Base-by-base conservation (phyloP, 2,888 invertebrate species). In the Netelia fuscicornis region DNA sequence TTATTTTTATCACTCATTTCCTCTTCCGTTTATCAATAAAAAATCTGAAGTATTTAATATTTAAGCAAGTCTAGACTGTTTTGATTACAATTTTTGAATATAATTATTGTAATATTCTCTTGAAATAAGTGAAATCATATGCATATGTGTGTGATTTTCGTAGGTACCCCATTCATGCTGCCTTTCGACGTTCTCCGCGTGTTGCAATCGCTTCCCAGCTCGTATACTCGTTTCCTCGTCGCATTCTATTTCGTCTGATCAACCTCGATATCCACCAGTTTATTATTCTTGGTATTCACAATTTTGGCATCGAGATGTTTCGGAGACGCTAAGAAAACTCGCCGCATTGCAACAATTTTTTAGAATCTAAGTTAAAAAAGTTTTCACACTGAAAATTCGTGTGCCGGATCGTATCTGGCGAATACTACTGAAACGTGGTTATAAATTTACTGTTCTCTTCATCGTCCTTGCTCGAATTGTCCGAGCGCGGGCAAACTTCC, bases 401-500 rank as follows among this genome's bases (percentile, higher is more conserved):
- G 30, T 5, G 30, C 5, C 0, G 0, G 30, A 30, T 30, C 30
- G 30, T 30, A 30, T 30, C 30, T 5, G 30, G 30, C 5, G 30
- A 30, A 30, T 30, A 30, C 30, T 30, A 30, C 30, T 30, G 30
- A 30, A 30, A 30, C 30, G 6, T 5, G 30, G 30, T 30, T 30
- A 30, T 30, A 30, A 30, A 30, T 17, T 30, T 30, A 30, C 30
- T 30, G 30, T 30, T 0, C 30, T 25, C 25, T 2, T 25, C 25
- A 25, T 30, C 30, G 6, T 30, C 30, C 30, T 30, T 5, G 30
- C 30, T 30, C 30, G 30, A 30, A 30, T 30, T 30, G 30, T 30
- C 30, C 30, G 30, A 30, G 30, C 3, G 30, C 2, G 0, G 30
- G 5, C 30, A 54, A 82, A 82, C 72, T 75, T 85, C 82, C 78